Evolutionary conservation across 2,797 vertebrate genomes (phyloP).

Genomic region (Sebastes baramenuke): DNA sequence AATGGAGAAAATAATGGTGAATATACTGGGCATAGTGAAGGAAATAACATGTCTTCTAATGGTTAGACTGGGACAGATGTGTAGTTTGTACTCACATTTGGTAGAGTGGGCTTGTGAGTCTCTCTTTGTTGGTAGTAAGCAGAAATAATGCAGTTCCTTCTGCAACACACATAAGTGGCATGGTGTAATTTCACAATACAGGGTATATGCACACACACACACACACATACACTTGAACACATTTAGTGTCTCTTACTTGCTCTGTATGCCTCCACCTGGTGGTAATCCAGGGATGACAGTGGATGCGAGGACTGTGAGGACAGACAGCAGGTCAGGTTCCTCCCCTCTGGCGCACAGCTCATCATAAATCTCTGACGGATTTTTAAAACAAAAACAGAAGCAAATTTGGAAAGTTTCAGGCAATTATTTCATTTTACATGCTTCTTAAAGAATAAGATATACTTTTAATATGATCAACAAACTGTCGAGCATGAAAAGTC

Average conservation of each 20-base stretch:
- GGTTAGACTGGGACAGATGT: neutral
- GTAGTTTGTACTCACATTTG: conserved; percentile 64
- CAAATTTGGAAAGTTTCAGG: neutral
- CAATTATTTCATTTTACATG: neutral
- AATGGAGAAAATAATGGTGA: conserved; percentile 15
- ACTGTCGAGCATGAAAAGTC: neutral
- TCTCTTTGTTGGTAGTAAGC: conserved; percentile 86
- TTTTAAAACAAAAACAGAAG: conserved; percentile 36
- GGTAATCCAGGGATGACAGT: conserved; percentile 84
- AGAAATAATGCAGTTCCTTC: conserved; percentile 86
- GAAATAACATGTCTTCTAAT: neutral
- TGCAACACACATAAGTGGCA: conserved; percentile 60
- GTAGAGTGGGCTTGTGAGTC: conserved; percentile 62
- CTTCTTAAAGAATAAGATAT: neutral
- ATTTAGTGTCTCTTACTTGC: conserved; percentile 77
- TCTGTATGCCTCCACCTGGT: conserved; percentile 87
- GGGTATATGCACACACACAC: too few species aligned
- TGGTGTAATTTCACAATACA: neutral
- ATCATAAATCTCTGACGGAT: conserved; percentile 79
- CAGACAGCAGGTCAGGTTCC: conserved; percentile 81
- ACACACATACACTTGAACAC: neutral
- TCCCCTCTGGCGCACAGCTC: conserved; percentile 79
- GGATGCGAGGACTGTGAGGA: conserved; percentile 84
- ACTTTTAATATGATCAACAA: neutral
- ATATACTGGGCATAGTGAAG: neutral